Conservation (phyloP, 2,113 vertebrate genomes). For the Dicrurus megarhynchus region DNA sequence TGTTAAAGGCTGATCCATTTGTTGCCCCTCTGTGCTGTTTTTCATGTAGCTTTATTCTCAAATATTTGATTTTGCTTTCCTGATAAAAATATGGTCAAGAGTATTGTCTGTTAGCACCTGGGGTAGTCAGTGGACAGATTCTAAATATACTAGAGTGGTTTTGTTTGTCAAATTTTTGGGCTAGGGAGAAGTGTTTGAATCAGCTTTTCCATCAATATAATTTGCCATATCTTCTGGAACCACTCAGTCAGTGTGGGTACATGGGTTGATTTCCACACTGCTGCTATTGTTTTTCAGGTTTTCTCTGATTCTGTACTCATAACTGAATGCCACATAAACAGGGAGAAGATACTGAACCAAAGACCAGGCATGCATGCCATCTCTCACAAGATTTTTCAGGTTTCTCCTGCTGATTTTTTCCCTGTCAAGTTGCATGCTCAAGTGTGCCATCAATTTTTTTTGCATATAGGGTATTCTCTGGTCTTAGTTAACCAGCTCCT, state of each 20-base stretch:
- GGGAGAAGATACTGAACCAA: not conserved
- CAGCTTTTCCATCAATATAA: conserved; percentile 17
- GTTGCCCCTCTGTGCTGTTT: not conserved
- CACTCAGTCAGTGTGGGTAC: not conserved
- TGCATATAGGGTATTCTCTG: not conserved
- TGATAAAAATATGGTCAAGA: not conserved
- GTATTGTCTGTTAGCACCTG: not conserved
- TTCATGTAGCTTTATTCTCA: not conserved
- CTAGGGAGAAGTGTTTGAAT: not conserved
- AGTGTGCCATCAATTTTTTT: not conserved
- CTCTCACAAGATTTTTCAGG: not conserved
- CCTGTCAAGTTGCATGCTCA: not conserved
- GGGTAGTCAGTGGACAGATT: not conserved
- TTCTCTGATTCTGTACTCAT: not conserved
- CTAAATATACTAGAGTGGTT: not conserved
- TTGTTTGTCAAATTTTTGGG: not conserved
- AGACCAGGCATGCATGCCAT: not conserved
- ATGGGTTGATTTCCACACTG: not conserved
- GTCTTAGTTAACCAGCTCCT: not conserved
- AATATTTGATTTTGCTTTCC: not conserved
- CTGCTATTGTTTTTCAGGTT: conserved; percentile 22
- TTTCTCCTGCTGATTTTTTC: not conserved
- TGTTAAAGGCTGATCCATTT: not conserved
- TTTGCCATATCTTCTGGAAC: conserved; percentile 17
- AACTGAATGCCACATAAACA: not conserved